Conservation (phyloP, 2,113 vertebrate genomes). For the Aramus guarauna region DNA sequence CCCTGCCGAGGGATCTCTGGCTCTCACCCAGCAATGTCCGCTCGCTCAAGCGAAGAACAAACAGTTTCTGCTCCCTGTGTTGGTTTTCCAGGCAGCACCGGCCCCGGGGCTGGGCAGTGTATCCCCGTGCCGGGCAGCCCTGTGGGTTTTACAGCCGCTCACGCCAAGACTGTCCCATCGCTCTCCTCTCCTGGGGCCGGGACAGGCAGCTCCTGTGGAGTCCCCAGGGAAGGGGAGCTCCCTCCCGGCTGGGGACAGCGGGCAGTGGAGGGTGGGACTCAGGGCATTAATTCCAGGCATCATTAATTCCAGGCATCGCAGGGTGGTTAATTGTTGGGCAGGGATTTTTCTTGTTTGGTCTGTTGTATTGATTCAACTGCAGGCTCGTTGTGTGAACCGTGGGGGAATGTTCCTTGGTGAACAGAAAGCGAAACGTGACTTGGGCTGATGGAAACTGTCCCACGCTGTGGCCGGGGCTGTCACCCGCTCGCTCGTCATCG, state of each 20-base stretch:
- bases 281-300: not conserved
- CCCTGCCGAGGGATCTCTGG: not conserved
- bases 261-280: not conserved
- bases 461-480: rapidly evolving
- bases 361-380: rapidly evolving
- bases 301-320: not conserved
- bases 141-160: not conserved
- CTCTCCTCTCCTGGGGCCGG: not conserved
- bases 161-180: rapidly evolving
- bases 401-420: not conserved
- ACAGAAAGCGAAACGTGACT: not conserved
- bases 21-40: rapidly evolving
- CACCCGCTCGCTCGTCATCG: rapidly evolving
- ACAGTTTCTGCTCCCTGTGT: rapidly evolving
- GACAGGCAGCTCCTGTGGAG: not conserved
- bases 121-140: not conserved
- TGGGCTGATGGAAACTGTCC: not conserved
- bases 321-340: not conserved
- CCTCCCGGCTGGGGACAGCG: not conserved
- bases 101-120: not conserved
- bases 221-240: not conserved
- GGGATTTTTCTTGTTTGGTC: not conserved
- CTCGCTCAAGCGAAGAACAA: not conserved
- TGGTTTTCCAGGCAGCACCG: not conserved
- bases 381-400: not conserved